A percentile compares a stretch with the other conserved stretches of the same genome.
These are phyloP conservation scores for Dicrostonyx torquatus DNA, from an alignment of 2,797 vertebrate species.

Conservation along the genomic window DNA sequence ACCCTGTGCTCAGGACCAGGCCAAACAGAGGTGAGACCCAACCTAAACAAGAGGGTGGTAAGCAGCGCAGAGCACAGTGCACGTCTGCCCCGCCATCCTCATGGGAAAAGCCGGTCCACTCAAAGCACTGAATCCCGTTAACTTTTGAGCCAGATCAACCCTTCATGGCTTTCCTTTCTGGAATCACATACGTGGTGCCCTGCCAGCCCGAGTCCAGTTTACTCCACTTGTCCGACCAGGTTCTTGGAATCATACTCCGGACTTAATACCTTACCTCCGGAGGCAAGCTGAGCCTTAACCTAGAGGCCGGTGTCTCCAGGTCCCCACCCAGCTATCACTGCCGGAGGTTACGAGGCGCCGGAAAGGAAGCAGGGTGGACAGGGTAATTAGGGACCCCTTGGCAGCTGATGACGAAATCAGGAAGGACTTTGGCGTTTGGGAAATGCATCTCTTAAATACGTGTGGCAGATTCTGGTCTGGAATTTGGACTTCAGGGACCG, in stretches of 20 bases:
- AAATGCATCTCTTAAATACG: conserved; percentile 63
- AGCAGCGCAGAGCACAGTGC: no score
- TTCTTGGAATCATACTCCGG: neutral
- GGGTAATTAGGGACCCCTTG: conserved; percentile 83
- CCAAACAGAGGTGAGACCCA: neutral
- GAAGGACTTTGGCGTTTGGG: conserved; percentile 76
- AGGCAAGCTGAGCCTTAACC: neutral
- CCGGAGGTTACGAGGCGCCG: conserved; percentile 33
- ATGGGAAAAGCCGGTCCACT: neutral
- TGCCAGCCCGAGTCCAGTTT: neutral
- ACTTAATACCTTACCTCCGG: neutral
- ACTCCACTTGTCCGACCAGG: neutral
- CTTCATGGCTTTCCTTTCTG: neutral
- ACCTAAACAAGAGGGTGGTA: neutral
- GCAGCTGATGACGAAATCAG: conserved; percentile 73
- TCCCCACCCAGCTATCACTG: neutral
- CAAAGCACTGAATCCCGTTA: fast-evolving
- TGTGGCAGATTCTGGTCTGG: conserved; percentile 70
- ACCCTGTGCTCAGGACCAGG: neutral
- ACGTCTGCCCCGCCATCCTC: neutral
- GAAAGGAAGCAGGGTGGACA: conserved; percentile 64
- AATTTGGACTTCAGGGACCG: conserved; percentile 72
- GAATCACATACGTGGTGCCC: no score
- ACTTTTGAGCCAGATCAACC: neutral
- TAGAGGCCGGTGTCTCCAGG: neutral